Percentiles rank a stretch among this genome's conserved stretches.
Conservation (phyloP, 1,140 invertebrate species). For the Bombyx mandarina region DNA sequence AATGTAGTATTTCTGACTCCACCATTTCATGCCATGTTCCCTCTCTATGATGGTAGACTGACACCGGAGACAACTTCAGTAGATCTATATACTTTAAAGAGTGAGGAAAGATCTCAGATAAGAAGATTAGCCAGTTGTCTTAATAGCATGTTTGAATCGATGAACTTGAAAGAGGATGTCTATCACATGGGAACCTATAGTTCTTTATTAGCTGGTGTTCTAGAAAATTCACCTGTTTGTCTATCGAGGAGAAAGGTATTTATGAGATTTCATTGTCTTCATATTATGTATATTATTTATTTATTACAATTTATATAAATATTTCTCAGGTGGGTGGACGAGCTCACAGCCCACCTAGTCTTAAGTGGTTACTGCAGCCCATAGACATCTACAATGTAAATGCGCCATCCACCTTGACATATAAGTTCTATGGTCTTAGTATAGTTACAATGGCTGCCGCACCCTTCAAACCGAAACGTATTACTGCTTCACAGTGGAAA, state of each 20-base stretch:
- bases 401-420: no score
- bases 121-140: conserved; percentile 70
- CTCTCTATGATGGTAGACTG: conserved; percentile 66
- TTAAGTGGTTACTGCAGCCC: no score
- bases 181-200: conserved; percentile 77
- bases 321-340: no score
- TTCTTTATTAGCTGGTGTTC: conserved; percentile 73
- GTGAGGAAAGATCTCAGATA: conserved; percentile 43
- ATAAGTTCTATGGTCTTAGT: no score
- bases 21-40: conserved; percentile 73
- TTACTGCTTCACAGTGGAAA: no score
- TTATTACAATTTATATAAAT: no score
- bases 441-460: no score
- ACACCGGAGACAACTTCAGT: conserved; percentile 49
- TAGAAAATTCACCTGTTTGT: conserved; percentile 72
- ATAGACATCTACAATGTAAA: no score
- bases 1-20: conserved; percentile 77
- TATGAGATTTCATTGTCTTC: no score
- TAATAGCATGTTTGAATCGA: conserved; percentile 73
- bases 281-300: no score
- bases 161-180: conserved; percentile 76
- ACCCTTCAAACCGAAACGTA: no score
- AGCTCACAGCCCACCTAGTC: no score
- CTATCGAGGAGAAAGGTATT: conserved; percentile 71
- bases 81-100: conserved; percentile 57